Percentiles rank a stretch among this genome's conserved stretches.
Evolutionary conservation across 2,888 invertebrate genomes (phyloP).

Genomic region (Hipparchia semele): DNA sequence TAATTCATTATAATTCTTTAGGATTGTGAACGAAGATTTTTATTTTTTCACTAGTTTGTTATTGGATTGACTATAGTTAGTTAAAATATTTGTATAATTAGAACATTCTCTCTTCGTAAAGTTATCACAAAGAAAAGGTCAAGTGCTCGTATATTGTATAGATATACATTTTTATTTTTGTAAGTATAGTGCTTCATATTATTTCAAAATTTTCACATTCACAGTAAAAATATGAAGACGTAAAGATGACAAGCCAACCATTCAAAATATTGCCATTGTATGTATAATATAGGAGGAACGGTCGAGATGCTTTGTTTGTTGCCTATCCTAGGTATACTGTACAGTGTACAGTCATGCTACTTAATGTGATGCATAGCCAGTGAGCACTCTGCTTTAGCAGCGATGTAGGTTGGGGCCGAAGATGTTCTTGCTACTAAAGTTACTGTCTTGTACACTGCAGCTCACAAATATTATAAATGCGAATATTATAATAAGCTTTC

Average conservation of each 20-base stretch:
- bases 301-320: background rate
- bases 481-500: too few relatives aligned
- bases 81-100: too few relatives aligned
- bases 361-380: background rate
- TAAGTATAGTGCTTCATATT: too few relatives aligned
- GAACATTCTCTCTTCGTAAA: background rate
- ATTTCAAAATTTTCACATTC: background rate
- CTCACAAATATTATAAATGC: too few relatives aligned
- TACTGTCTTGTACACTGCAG: too few relatives aligned
- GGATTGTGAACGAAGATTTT: too few relatives aligned
- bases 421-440: too few relatives aligned
- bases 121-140: background rate
- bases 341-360: background rate
- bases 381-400: slow-evolving; percentile 7
- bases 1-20: too few relatives aligned
- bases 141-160: background rate
- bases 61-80: too few relatives aligned
- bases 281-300: background rate
- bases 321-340: background rate
- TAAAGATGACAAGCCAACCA: background rate
- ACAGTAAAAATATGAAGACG: slow-evolving; percentile 1
- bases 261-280: slow-evolving; percentile 12
- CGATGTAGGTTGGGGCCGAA: background rate
- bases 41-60: too few relatives aligned
- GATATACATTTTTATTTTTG: too few relatives aligned